Base-by-base conservation (phyloP, 35 echinoderm and acorn worm species). In the Heliocidaris tuberculata region DNA sequence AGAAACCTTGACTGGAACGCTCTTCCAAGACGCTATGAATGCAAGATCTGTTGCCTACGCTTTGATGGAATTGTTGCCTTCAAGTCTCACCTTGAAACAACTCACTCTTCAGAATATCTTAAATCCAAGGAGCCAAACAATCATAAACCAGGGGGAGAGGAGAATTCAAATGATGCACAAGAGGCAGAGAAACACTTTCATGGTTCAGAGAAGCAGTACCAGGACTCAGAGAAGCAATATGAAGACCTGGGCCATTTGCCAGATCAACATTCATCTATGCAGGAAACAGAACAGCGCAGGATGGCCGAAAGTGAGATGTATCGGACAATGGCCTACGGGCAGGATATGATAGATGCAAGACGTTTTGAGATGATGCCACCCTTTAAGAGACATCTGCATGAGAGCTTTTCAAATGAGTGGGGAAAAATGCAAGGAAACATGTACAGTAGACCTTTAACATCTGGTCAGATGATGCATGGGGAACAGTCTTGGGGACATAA, bases 331-430 rank as follows among this genome's bases (percentile, higher is more conserved):
- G 91, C 91, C 16, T 93, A 93, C 7, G 48, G 48, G 17, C 91
- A 16, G 24, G 91, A 93, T 59, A 59, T 93, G 31, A 59, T 93
- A 48, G 91, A 59, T 50, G 17, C 91, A 13, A 13, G 91, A 32
- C 91, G 91, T 10, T 93, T 48, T 48, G 91, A 93, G 91, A 93
- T 93, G 91, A 93, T 93, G 91, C 91, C 91, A 31, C 91, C 91
- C 2, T 93, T 93, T 31, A 93, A 93, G 91, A 32, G 91, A 29
- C 91, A 93, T 59, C 50, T 93, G 31, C 91, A 93, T n/a, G 91
- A 93, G 9, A 93, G 29, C 48, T 93, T 52, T 48, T 54, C 91
- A 12, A 93, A 93, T 48, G 91, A 93, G 47, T 93, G 91, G 91
- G 50, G 91, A 24, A 93, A 93, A 59, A 59, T 93, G 91, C 50